A percentile compares a stretch with the other conserved stretches of the same genome.
Evolutionary conservation across 1,140 invertebrate species (phyloP).

Genomic region (Vanessa atalanta): DNA sequence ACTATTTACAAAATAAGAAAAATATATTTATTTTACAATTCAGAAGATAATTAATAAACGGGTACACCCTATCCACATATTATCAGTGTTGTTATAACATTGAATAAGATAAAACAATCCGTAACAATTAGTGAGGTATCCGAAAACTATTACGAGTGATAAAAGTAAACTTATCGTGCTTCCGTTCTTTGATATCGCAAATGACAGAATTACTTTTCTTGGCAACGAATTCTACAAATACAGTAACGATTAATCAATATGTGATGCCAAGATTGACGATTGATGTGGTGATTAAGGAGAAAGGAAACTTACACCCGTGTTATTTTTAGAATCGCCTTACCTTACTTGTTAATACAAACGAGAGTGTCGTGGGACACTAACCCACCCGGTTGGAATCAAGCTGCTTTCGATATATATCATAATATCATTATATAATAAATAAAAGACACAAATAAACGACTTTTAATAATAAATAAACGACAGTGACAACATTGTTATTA

Average conservation of each 20-base stretch:
- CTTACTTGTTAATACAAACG: too few relatives aligned
- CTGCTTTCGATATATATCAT: too few relatives aligned
- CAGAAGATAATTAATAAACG: background rate
- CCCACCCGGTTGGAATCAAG: too few relatives aligned
- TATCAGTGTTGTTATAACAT: constrained; percentile 9
- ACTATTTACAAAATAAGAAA: background rate
- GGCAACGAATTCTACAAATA: constrained; percentile 15
- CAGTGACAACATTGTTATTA: too few relatives aligned
- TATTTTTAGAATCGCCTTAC: background rate
- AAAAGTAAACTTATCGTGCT: constrained; percentile 34
- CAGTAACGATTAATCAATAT: background rate
- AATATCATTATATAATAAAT: too few relatives aligned
- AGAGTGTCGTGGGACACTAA: too few relatives aligned
- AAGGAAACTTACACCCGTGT: background rate
- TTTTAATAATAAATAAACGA: too few relatives aligned
- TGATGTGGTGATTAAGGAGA: background rate
- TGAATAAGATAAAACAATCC: constrained; percentile 18
- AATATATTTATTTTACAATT: background rate
- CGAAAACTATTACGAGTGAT: constrained; percentile 40
- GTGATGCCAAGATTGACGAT: background rate
- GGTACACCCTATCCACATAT: background rate
- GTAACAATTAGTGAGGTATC: constrained; percentile 43
- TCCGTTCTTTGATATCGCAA: constrained; percentile 12
- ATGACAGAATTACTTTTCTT: constrained; percentile 15
- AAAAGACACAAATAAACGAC: too few relatives aligned